Evolutionary conservation across 2,888 invertebrate species (phyloP).

Genomic region (Dryobotodes eremita): DNA sequence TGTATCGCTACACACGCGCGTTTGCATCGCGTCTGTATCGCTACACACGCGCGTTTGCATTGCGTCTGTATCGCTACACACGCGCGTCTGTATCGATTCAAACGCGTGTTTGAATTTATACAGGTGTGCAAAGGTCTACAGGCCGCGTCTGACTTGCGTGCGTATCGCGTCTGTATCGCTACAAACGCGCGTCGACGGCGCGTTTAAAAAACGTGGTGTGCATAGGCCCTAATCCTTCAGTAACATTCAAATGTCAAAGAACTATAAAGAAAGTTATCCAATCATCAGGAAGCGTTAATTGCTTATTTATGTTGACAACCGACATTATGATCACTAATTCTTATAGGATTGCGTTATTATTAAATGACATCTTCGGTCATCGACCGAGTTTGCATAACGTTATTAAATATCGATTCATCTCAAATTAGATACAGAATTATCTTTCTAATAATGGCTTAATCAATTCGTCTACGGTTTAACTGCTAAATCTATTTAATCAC

Average conservation of each 20-base stretch:
- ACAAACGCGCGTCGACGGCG: too few relatives aligned
- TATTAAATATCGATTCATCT: conserved; percentile 36
- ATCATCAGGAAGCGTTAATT: conserved; percentile 21
- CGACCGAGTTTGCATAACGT: conserved; percentile 39
- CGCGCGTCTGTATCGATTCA: too few relatives aligned
- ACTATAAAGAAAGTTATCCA: conserved; percentile 9
- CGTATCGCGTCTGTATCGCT: too few relatives aligned
- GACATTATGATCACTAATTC: conserved; percentile 6
- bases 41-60: too few relatives aligned
- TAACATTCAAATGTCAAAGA: conserved; percentile 15
- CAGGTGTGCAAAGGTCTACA: too few relatives aligned
- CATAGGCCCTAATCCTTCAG: not conserved
- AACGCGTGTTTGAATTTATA: too few relatives aligned
- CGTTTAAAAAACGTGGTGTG: too few relatives aligned
- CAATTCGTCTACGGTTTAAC: conserved; percentile 11
- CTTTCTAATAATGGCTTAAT: conserved; percentile 27
- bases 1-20: too few relatives aligned
- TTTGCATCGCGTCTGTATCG: too few relatives aligned
- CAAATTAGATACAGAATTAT: conserved; percentile 47
- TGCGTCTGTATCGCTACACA: too few relatives aligned
- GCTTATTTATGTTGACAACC: conserved; percentile 2
- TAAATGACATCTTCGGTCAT: conserved; percentile 41
- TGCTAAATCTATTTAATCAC: not conserved
- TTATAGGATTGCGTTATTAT: conserved; percentile 28
- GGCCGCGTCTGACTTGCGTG: too few relatives aligned